These are phyloP conservation scores for Hycleus cichorii DNA, from an alignment of 1,140 invertebrate species.

Conservation along the genomic window DNA sequence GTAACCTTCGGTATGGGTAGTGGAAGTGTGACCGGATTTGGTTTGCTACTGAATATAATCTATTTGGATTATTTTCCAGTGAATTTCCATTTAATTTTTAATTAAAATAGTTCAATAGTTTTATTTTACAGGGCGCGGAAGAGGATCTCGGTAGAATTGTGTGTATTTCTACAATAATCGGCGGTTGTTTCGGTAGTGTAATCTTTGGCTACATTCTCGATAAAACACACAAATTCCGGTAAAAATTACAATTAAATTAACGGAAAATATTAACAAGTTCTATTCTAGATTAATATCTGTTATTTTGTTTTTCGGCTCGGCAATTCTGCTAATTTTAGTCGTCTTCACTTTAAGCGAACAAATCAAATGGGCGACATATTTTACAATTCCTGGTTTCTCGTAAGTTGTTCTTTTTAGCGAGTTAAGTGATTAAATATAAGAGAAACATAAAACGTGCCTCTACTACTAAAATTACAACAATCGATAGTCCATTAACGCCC, in stretches of 20 bases:
- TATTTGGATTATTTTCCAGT: constrained; percentile 34
- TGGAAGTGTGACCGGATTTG: constrained; percentile 27
- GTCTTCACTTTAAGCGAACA: constrained; percentile 8
- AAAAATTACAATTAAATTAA: not conserved
- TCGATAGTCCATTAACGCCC: too few relatives aligned
- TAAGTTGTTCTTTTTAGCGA: constrained; percentile 1
- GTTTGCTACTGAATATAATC: constrained; percentile 25
- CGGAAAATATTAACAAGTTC: too few relatives aligned
- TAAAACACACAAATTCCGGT: constrained; percentile 34
- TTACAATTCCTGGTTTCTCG: constrained; percentile 26
- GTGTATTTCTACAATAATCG: constrained; percentile 23
- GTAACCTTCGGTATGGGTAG: constrained; percentile 6
- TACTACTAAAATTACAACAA: not conserved
- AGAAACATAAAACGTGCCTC: too few relatives aligned
- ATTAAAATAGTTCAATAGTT: not conserved
- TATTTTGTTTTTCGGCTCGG: constrained; percentile 3
- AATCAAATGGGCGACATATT: constrained; percentile 14
- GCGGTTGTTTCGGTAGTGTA: constrained; percentile 31
- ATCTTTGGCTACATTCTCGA: constrained; percentile 32
- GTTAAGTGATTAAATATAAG: too few relatives aligned
- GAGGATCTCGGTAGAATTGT: constrained; percentile 25
- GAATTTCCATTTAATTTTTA: constrained; percentile 1
- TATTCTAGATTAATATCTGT: constrained; percentile 18
- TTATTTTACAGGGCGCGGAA: constrained; percentile 24
- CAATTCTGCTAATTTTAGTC: constrained; percentile 9